A percentile compares a stretch with the other conserved stretches of the same genome.
Conservation (phyloP, 2,888 invertebrate genomes). For the Lomographa bimaculata region DNA sequence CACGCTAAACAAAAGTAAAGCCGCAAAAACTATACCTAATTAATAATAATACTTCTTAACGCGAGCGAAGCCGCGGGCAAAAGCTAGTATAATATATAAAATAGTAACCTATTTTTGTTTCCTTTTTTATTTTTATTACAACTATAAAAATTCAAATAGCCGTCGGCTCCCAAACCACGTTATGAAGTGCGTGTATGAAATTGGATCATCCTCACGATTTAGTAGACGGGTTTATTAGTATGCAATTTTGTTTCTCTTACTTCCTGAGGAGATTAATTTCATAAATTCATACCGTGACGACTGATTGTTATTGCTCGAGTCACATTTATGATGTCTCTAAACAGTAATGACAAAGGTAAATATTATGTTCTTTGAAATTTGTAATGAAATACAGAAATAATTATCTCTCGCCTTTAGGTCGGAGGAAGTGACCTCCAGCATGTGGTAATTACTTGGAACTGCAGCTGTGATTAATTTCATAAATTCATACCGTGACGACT, state of each 20-base stretch:
- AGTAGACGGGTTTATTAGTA: slow-evolving; percentile 57
- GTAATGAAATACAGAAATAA: no score
- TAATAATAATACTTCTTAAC: no score
- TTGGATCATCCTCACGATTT: slow-evolving; percentile 58
- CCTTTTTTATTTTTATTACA: background rate
- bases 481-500: slow-evolving; percentile 25
- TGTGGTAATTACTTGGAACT: no score
- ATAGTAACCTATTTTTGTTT: no score
- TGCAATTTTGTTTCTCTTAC: slow-evolving; percentile 41
- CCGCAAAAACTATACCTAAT: no score
- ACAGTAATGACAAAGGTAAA: slow-evolving; percentile 4
- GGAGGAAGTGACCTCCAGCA: no score
- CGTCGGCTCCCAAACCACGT: slow-evolving; percentile 24
- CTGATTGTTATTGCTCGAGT: slow-evolving; percentile 25
- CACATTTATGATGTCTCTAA: slow-evolving; percentile 18
- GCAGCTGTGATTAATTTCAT: slow-evolving; percentile 28
- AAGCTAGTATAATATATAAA: no score
- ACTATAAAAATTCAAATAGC: background rate
- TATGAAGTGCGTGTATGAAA: slow-evolving; percentile 63
- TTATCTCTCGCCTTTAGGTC: no score
- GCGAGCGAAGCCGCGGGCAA: no score
- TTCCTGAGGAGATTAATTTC: slow-evolving; percentile 27
- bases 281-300: slow-evolving; percentile 26
- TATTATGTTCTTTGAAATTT: no score
- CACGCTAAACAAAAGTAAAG: no score